phyloP scores from a whole-genome alignment of 2,888 invertebrate species.

The Drosophila kanekoi region DNA sequence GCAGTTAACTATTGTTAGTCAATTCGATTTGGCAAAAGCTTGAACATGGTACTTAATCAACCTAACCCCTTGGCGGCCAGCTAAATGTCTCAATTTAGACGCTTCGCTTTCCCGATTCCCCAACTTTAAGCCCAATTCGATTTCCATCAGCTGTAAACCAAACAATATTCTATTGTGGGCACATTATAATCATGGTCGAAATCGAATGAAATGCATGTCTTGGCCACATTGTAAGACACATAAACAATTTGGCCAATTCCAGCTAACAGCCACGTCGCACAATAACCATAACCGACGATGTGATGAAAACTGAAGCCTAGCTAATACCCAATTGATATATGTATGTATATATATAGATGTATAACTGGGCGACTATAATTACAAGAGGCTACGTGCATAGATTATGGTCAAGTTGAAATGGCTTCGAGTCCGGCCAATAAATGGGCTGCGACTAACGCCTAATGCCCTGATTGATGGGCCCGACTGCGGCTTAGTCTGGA shows the following conservation, averaged over 20 bases:
- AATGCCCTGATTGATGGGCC: constrained; percentile 36
- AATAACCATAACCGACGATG: constrained; percentile 49
- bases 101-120: too few species aligned
- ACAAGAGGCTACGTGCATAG: constrained; percentile 33
- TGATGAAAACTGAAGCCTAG: constrained; percentile 36
- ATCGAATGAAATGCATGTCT: constrained; percentile 41
- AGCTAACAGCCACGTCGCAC: constrained; percentile 38
- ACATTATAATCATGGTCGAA: constrained; percentile 28
- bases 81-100: constrained; percentile 9
- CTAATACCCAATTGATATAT: background rate
- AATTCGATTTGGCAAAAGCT: too few species aligned
- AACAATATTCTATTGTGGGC: constrained; percentile 10
- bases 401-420: constrained; percentile 44
- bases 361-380: constrained; percentile 7
- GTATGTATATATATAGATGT: background rate
- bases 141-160: constrained; percentile 7
- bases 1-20: background rate
- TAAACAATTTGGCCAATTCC: constrained; percentile 71
- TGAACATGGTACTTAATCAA: too few species aligned
- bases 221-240: constrained; percentile 41
- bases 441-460: constrained; percentile 22
- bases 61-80: constrained; percentile 9
- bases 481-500: constrained; percentile 36
- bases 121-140: background rate
- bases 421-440: constrained; percentile 2